Percentiles rank a stretch among this genome's conserved stretches.
These are phyloP conservation scores for Cryptocephalus moraei DNA, from an alignment of 2,888 invertebrate genomes.

Conservation along the genomic window DNA sequence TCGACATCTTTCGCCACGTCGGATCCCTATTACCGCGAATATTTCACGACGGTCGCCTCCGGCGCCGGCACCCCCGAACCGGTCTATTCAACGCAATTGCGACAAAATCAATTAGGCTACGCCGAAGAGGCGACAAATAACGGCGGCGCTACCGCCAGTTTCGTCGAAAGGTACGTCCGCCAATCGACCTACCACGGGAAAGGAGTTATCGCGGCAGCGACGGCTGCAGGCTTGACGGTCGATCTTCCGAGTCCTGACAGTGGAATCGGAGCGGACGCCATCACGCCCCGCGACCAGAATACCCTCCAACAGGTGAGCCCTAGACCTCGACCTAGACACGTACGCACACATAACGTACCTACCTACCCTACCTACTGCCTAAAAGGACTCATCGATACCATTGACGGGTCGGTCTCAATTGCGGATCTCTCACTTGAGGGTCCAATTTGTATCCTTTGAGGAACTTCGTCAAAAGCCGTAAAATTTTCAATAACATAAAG, in stretches of 20 bases:
- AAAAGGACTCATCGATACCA: too few relatives aligned
- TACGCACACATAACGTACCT: background rate
- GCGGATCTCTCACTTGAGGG: too few relatives aligned
- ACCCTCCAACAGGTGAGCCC: conserved; percentile 77
- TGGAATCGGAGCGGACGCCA: conserved; percentile 89
- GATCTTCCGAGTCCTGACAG: conserved; percentile 93
- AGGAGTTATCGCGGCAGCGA: conserved; percentile 62
- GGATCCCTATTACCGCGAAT: conserved; percentile 74
- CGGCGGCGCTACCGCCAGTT: conserved; percentile 51
- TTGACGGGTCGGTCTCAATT: too few relatives aligned
- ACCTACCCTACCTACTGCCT: background rate
- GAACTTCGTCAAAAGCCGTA: too few relatives aligned
- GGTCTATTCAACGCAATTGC: conserved; percentile 33
- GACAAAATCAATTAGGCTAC: conserved; percentile 45
- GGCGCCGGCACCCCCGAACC: conserved; percentile 49
- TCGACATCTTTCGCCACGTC: conserved; percentile 52
- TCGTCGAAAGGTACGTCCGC: conserved; percentile 59
- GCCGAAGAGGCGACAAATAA: conserved; percentile 41
- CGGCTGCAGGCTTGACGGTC: conserved; percentile 75
- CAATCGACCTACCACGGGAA: conserved; percentile 58
- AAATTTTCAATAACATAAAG: too few relatives aligned
- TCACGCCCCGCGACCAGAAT: conserved; percentile 83
- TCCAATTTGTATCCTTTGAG: too few relatives aligned
- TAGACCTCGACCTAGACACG: conserved; percentile 13
- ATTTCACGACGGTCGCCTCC: conserved; percentile 53